Percentiles rank a stretch among this genome's conserved stretches.
Evolutionary conservation across 2,888 invertebrate species (phyloP).

Genomic region (Oscheius sp.): DNA sequence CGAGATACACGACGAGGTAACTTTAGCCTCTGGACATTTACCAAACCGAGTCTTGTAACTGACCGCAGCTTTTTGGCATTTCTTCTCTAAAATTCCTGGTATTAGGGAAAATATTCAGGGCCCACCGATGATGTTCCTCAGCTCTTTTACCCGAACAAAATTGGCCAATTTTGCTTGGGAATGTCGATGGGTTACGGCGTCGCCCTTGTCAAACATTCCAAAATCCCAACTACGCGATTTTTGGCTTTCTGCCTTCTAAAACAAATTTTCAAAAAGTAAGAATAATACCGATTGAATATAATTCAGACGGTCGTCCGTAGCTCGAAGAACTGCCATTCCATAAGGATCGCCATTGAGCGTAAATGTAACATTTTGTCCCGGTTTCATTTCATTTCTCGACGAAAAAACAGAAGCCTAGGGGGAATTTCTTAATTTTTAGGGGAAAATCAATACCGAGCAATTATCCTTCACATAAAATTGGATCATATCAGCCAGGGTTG

Average conservation of each 20-base stretch:
- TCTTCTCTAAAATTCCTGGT: conserved; percentile 19
- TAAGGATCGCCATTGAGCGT: conserved; percentile 37
- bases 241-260: conserved; percentile 19
- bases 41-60: conserved; percentile 23
- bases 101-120: not conserved
- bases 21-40: conserved; percentile 34
- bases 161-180: conserved; percentile 32
- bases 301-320: conserved; percentile 56
- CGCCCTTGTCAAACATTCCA: conserved; percentile 18
- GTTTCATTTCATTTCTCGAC: conserved; percentile 30
- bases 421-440: not conserved
- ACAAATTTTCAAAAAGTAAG: not conserved
- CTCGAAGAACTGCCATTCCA: conserved; percentile 39
- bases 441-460: conserved; percentile 34
- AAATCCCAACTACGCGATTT: conserved; percentile 38
- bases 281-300: conserved; percentile 42
- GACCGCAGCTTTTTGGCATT: conserved; percentile 23
- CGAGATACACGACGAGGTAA: conserved; percentile 34
- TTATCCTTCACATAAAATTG: conserved; percentile 48
- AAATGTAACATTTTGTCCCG: conserved; percentile 41
- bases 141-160: conserved; percentile 27
- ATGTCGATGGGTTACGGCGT: not conserved
- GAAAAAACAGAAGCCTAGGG: conserved; percentile 30
- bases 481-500: conserved; percentile 41
- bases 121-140: conserved; percentile 19